Conservation (phyloP, 2,797 vertebrate genomes). For the Loriculus beryllinus region DNA sequence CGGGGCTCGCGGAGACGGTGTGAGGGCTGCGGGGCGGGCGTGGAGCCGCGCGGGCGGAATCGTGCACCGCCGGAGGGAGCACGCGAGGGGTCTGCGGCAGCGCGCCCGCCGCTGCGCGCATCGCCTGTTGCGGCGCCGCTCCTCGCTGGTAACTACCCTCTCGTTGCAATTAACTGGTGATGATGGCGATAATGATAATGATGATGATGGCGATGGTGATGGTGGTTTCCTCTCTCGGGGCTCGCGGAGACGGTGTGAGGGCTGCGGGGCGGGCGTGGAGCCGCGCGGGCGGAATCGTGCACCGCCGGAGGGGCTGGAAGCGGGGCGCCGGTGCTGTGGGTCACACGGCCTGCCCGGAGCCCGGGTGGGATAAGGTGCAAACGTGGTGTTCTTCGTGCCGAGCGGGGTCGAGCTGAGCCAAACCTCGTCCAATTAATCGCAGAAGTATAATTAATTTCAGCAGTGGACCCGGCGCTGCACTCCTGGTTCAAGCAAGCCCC, state of each 20-base stretch:
- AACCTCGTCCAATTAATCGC: background rate
- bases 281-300: background rate
- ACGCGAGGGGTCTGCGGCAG: background rate
- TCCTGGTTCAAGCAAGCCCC: background rate
- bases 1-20: too few species aligned
- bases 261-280: background rate
- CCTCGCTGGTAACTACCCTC: background rate
- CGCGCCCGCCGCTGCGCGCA: background rate
- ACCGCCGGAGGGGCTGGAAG: rapidly evolving
- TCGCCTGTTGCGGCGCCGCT: conserved; percentile 18
- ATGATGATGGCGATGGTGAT: background rate
- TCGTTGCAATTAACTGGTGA: background rate
- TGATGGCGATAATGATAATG: background rate
- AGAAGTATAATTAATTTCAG: background rate
- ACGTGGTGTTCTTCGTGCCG: rapidly evolving
- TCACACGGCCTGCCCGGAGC: background rate
- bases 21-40: too few species aligned
- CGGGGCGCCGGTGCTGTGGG: background rate
- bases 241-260: background rate
- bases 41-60: too few species aligned
- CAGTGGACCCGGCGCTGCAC: background rate
- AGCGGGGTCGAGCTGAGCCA: background rate
- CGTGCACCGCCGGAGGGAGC: too few species aligned
- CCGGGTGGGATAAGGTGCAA: background rate
- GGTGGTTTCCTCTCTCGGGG: background rate